Conservation (phyloP, 2,113 vertebrate genomes). For the Ophiodon elongatus region DNA sequence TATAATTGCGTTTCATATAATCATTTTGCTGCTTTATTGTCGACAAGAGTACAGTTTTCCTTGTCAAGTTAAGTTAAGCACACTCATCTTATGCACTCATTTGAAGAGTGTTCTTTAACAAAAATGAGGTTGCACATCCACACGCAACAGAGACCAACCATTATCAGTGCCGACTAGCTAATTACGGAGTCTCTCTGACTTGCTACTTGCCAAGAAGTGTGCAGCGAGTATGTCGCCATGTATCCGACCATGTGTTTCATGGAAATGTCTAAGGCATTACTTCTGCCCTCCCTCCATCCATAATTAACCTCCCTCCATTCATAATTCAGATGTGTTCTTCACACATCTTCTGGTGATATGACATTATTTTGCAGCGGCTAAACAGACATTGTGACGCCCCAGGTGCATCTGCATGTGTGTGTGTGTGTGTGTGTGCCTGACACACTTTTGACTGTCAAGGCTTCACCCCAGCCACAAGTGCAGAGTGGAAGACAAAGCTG, state of each 20-base stretch:
- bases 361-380: slow-evolving; percentile 78
- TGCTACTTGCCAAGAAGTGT: slow-evolving; percentile 65
- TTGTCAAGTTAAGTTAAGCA: slow-evolving; percentile 71
- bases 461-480: slow-evolving; percentile 58
- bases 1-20: slow-evolving; percentile 67
- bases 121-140: slow-evolving; percentile 61
- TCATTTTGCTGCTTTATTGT: slow-evolving; percentile 66
- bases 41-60: slow-evolving; percentile 60
- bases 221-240: slow-evolving; percentile 61
- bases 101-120: slow-evolving; percentile 52
- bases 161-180: slow-evolving; percentile 64
- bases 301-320: slow-evolving; percentile 80
- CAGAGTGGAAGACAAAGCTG: slow-evolving; percentile 33
- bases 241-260: slow-evolving; percentile 74
- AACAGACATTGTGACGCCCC: slow-evolving; percentile 74
- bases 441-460: slow-evolving; percentile 63
- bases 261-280: slow-evolving; percentile 76
- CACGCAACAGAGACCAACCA: slow-evolving; percentile 59
- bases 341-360: slow-evolving; percentile 78
- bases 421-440: slow-evolving; percentile 56
- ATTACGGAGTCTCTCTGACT: slow-evolving; percentile 73
- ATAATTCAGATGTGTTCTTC: slow-evolving; percentile 82
- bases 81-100: slow-evolving; percentile 50
- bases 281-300: slow-evolving; percentile 73
- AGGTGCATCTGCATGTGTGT: slow-evolving; percentile 44